Evolutionary conservation across 1,140 invertebrate species (phyloP), one percentile per base, ranked within the genome.

Genomic region (Lerema accius): DNA sequence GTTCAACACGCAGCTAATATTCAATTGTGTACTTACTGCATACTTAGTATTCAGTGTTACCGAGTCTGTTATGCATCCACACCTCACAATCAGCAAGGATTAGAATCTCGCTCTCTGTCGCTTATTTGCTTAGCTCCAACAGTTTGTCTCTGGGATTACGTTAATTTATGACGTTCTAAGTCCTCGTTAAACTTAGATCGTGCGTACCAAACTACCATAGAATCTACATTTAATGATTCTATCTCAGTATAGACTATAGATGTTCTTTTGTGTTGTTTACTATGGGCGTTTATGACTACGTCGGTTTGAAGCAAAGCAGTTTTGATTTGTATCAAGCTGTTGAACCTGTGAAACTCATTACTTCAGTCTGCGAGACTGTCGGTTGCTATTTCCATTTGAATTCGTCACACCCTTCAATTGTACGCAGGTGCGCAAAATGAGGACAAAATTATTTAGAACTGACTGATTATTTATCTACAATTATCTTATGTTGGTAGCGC

Each of bases 1-100:
- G 17, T 11, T 4, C 4, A 23, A 46, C 28, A 32, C 9, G 28
- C n/a, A n/a, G 9, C 28, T 1, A 32, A 32, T 32, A 32, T 32
- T 32, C 4, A 32, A 9, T 32, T 32, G 9, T 32, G 7, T 32
- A 23, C 5, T 23, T 23, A 23, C 19, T 23, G 5, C 15, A 43
- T 43, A 45, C 49, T n/a, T 4, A 13, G 4, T 19, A 7, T 3
- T 3, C 15, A 19, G 49, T 23, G 17, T 46, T 23, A 43, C 17
- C 48, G 49, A 51, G 65, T 69, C 64, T 65, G 55, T 61, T 32
- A 32, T 32, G 55, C 56, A 17, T 42, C 71, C 69, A 77, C 74
- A 78, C 70, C 64, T 81, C 72, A 80, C 75, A 76, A 82, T 77
- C 80, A 80, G 62, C 35, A 43, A 19, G 73, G 67, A 76, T 84